Percentiles rank a stretch among this genome's conserved stretches.
These are phyloP conservation scores for Amblyornis subalaris DNA, from an alignment of 2,113 vertebrate species.

Conservation along the genomic window DNA sequence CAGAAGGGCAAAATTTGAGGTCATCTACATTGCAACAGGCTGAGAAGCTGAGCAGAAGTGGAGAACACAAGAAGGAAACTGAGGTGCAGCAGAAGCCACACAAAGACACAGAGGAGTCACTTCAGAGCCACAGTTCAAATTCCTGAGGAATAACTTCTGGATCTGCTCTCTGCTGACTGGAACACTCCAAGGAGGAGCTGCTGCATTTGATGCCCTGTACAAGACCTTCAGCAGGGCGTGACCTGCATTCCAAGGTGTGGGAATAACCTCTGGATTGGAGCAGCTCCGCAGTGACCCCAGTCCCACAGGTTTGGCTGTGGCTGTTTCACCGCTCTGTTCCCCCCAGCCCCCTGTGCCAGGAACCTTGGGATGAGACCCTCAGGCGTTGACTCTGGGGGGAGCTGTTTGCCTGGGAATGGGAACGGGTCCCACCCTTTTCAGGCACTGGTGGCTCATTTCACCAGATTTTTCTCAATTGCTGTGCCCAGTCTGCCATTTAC, in stretches of 20 bases:
- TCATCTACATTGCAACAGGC: background rate
- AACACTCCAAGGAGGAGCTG: background rate
- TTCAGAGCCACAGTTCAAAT: background rate
- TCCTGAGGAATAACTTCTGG: background rate
- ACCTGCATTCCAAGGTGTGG: background rate
- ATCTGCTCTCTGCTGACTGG: background rate
- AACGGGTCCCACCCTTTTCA: background rate
- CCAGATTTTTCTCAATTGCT: background rate
- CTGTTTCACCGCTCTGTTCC: background rate
- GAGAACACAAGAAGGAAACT: background rate
- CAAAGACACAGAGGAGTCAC: background rate
- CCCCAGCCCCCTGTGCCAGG: background rate
- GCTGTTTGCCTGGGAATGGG: background rate
- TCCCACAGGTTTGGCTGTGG: background rate
- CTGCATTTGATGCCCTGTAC: background rate
- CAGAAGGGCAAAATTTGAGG: background rate
- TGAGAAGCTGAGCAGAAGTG: background rate
- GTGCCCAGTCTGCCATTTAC: background rate
- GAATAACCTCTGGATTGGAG: background rate
- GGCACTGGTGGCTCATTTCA: background rate
- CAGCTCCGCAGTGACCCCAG: fast-evolving
- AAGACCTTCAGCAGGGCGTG: background rate
- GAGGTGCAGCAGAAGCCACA: background rate
- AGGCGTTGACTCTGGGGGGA: background rate
- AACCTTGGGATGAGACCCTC: background rate